phyloP scores from a whole-genome alignment of 2,797 vertebrate species.

The Hydrophis major region DNA sequence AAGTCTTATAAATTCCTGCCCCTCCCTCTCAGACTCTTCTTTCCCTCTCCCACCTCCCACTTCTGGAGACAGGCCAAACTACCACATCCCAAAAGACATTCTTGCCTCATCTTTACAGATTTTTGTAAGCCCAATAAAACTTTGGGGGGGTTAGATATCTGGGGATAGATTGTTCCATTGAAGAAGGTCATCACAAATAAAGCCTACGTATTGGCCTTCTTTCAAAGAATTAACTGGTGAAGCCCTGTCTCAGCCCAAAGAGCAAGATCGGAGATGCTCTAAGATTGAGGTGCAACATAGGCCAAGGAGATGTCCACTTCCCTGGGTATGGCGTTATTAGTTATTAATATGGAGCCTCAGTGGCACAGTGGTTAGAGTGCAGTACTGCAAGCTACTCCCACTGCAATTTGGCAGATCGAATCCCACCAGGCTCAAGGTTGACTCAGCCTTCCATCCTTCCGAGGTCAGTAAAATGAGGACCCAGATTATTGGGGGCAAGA shows the following conservation, averaged over 20 bases:
- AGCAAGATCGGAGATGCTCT: neutral
- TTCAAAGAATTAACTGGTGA: neutral
- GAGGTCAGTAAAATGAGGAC: no score
- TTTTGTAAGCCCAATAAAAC: neutral
- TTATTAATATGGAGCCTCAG: no score
- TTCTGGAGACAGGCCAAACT: neutral
- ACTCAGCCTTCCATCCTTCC: no score
- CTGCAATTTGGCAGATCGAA: no score
- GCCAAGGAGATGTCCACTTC: neutral
- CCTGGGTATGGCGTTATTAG: neutral
- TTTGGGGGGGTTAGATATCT: neutral
- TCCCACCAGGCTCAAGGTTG: no score
- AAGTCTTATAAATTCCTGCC: fast-evolving
- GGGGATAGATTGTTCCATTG: neutral
- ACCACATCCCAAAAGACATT: neutral
- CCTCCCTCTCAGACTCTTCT: neutral
- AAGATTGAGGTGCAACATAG: neutral
- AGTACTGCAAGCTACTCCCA: no score
- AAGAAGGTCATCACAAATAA: neutral
- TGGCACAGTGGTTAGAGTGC: no score
- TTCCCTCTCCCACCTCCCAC: neutral
- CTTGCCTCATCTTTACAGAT: neutral
- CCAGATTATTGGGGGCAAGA: no score
- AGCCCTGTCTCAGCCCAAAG: neutral
- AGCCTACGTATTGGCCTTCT: neutral